Evolutionary conservation across 2,888 invertebrate genomes (phyloP), one percentile per base, ranked within the genome.

Genomic region (Ephialtes manifestator): DNA sequence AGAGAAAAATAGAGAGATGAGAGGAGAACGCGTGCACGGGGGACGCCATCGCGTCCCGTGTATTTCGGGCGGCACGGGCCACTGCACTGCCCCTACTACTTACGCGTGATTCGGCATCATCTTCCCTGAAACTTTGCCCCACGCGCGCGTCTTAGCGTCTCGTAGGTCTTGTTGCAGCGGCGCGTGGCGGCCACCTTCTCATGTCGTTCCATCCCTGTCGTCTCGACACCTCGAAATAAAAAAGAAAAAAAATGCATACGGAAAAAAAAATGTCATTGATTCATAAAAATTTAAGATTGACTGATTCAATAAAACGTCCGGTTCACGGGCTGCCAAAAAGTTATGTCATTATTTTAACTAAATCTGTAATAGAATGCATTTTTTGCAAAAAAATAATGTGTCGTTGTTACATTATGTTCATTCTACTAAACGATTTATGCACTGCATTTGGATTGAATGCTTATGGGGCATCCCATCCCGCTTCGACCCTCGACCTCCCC

Each of bases 21-120:
- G 28, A n/a, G 68, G 7, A 28, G 48, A 68, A 58, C 77, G 46
- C 65, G 20, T 28, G n/a, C 28, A 28, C 31, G 53, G 48, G 39
- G 51, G 65, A 76, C 76, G 76, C 76, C 51, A 76, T 76, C 65
- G 76, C 51, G 51, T 65, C 5, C 74, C 67, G 81, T 78, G 81
- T 84, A 84, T 86, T 84, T 86, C 86, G 77, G 84, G 77, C 84
- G 84, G 81, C 84, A 84, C 86, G 86, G 84, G 76, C 76, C 76
- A 87, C 84, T 83, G 84, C 86, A 82, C 82, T 86, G 85, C 87
- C 86, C 89, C 87, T 81, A 75, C 75, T 67, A 60, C 80, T 72
- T 28, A 58, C 58, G 58, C 80, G 18, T 67, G 35, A 39, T 63
- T 39, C 55, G 13, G 43, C 46, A 31, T 31, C 74, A 31, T 39